Evolutionary conservation across 2,888 invertebrate genomes (phyloP).

Genomic region (Notodonta ziczac): DNA sequence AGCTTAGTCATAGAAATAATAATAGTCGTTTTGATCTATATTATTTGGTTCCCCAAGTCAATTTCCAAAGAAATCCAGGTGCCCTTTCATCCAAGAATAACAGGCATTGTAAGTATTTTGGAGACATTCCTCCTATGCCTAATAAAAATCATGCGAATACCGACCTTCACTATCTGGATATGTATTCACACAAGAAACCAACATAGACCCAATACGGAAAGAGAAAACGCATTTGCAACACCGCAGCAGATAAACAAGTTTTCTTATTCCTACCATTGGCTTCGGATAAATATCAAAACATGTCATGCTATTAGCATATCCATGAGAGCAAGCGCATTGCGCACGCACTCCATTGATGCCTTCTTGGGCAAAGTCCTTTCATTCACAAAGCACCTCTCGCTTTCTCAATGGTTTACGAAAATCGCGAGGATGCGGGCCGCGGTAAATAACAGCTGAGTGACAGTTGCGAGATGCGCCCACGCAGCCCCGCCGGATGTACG

Average conservation of each 20-base stretch:
- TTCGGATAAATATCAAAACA: conserved; percentile 1
- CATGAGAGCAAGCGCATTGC: conserved; percentile 54
- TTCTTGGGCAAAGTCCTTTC: conserved; percentile 58
- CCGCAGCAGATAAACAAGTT: neutral
- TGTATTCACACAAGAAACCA: neutral
- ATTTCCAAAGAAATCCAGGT: too few species aligned
- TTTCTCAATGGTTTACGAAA: conserved; percentile 54
- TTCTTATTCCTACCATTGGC: neutral
- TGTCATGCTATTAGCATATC: conserved; percentile 42
- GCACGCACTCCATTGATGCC: conserved; percentile 65
- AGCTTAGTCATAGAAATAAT: too few species aligned
- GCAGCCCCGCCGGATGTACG: conserved; percentile 79
- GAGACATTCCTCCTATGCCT: too few species aligned
- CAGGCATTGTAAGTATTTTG: too few species aligned
- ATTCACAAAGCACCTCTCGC: conserved; percentile 66
- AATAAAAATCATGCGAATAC: too few species aligned
- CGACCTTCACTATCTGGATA: too few species aligned
- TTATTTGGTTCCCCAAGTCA: too few species aligned
- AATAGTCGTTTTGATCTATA: too few species aligned
- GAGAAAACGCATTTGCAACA: neutral
- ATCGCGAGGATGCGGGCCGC: conserved; percentile 58
- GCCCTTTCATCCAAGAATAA: too few species aligned
- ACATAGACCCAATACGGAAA: neutral
- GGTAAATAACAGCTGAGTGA: conserved; percentile 72
- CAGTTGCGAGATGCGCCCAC: conserved; percentile 74